phyloP scores from a whole-genome alignment of 2,113 vertebrate species.

The Phrynocephalus versicolor region DNA sequence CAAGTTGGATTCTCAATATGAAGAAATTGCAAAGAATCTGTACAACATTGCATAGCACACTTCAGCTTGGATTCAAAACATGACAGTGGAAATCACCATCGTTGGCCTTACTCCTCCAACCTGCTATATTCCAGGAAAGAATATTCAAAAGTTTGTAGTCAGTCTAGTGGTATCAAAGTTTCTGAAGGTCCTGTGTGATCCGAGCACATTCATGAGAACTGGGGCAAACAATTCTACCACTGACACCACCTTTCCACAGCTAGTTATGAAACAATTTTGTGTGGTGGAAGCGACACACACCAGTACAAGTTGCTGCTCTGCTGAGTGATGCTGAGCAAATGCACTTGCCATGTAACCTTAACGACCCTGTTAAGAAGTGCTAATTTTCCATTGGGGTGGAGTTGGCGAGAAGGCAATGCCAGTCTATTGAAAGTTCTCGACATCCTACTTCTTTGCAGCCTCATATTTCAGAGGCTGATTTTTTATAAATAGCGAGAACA shows the following conservation, averaged over 20 bases:
- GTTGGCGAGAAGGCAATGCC: slow-evolving; percentile 33
- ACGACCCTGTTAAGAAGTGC: slow-evolving; percentile 30
- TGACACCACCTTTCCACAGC: slow-evolving; percentile 2
- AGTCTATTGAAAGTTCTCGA: slow-evolving; percentile 16
- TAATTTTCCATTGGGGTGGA: slow-evolving; percentile 7
- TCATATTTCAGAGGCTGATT: slow-evolving; percentile 30
- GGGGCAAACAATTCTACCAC: neutral
- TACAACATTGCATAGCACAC: neutral
- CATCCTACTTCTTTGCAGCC: slow-evolving; percentile 26
- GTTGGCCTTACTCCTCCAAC: too few relatives aligned
- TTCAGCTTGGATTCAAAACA: neutral
- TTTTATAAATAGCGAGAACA: slow-evolving; percentile 39
- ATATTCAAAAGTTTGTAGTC: too few relatives aligned
- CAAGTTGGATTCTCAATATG: neutral
- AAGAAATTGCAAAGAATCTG: neutral
- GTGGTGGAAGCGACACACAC: slow-evolving; percentile 11
- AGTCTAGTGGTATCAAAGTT: too few relatives aligned
- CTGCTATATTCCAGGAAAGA: too few relatives aligned
- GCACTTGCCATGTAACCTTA: slow-evolving; percentile 27
- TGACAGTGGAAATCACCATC: too few relatives aligned
- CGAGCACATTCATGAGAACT: neutral
- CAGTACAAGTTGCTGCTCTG: slow-evolving; percentile 15
- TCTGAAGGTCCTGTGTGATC: too few relatives aligned
- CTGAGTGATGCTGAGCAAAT: neutral
- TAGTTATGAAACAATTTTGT: slow-evolving; percentile 19